A percentile compares a stretch with the other conserved stretches of the same genome.
phyloP scores from a whole-genome alignment of 2,888 invertebrate genomes.

The Parnassius apollo region DNA sequence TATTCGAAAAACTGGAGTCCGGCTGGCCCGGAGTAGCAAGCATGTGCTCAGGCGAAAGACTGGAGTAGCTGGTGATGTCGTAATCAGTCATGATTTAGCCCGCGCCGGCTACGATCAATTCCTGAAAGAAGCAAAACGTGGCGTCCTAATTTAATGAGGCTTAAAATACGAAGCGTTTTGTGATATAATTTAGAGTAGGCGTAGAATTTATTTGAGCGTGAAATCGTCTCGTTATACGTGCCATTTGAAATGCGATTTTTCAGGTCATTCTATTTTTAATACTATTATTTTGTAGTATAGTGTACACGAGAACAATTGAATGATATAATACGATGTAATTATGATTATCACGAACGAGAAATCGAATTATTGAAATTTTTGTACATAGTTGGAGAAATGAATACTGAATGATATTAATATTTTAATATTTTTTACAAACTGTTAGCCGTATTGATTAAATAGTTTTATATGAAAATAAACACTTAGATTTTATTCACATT shows the following conservation, averaged over 20 bases:
- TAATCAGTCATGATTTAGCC: constrained; percentile 39
- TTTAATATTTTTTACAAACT: constrained; percentile 71
- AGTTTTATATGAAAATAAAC: constrained; percentile 51
- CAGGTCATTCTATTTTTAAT: constrained; percentile 49
- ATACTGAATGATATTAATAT: constrained; percentile 75
- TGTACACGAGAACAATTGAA: constrained; percentile 65
- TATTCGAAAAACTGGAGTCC: constrained; percentile 37
- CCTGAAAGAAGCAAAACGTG: constrained; percentile 40
- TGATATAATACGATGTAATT: constrained; percentile 44
- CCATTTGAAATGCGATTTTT: constrained; percentile 68
- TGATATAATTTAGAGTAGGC: constrained; percentile 73
- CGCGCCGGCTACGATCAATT: constrained; percentile 46
- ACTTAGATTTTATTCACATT: constrained; percentile 57
- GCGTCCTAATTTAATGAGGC: constrained; percentile 59
- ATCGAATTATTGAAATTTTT: constrained; percentile 32
- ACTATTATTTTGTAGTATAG: constrained; percentile 50
- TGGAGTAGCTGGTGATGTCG: constrained; percentile 47
- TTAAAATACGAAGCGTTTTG: constrained; percentile 72
- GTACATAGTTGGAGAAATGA: constrained; percentile 61
- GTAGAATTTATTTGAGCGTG: constrained; percentile 60
- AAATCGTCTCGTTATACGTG: constrained; percentile 68
- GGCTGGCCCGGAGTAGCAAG: constrained; percentile 33
- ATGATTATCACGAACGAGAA: constrained; percentile 32
- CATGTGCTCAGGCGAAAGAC: constrained; percentile 30
- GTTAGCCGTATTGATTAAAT: constrained; percentile 56